These are phyloP conservation scores for Ephydatia muelleri DNA, from an alignment of 37 sponge, comb jelly and placozoan genomes.

Conservation along the genomic window DNA sequence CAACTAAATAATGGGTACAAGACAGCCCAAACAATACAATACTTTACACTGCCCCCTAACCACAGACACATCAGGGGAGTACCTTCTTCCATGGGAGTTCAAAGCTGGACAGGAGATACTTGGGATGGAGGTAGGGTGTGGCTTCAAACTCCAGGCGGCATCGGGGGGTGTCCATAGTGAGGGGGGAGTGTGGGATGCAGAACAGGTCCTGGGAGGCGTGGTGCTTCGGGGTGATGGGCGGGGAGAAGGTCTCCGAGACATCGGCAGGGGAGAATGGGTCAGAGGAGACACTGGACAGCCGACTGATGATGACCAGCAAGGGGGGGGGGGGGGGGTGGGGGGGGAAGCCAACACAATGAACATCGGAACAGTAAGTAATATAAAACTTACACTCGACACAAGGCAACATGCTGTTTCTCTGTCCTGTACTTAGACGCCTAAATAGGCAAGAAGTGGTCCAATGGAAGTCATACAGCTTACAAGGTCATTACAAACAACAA, in stretches of 20 bases:
- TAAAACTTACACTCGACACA: background rate
- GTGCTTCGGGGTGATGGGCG: constrained; percentile 52
- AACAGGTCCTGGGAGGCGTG: constrained; percentile 4
- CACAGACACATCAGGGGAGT: background rate
- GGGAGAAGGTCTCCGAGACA: constrained; percentile 44
- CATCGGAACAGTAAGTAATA: too few species aligned
- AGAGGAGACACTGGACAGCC: constrained; percentile 56
- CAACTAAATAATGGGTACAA: background rate
- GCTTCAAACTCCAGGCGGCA: constrained; percentile 42
- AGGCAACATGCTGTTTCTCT: too few species aligned
- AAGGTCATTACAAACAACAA: too few species aligned
- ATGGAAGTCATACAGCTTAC: background rate
- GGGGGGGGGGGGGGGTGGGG: too few species aligned
- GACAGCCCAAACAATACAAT: background rate
- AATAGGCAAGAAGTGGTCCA: background rate
- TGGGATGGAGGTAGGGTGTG: constrained; percentile 53
- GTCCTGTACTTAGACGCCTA: background rate
- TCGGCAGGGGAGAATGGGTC: constrained; percentile 41
- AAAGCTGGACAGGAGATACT: constrained; percentile 65
- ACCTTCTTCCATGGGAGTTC: constrained; percentile 75
- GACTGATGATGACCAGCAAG: constrained; percentile 23
- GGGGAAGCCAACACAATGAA: too few species aligned
- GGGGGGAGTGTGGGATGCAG: background rate
- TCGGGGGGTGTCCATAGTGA: constrained; percentile 4
- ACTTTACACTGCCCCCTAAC: background rate